A percentile compares a stretch with the other conserved stretches of the same genome.
Evolutionary conservation across 2,888 invertebrate genomes (phyloP).

Genomic region (Apamea monoglypha): DNA sequence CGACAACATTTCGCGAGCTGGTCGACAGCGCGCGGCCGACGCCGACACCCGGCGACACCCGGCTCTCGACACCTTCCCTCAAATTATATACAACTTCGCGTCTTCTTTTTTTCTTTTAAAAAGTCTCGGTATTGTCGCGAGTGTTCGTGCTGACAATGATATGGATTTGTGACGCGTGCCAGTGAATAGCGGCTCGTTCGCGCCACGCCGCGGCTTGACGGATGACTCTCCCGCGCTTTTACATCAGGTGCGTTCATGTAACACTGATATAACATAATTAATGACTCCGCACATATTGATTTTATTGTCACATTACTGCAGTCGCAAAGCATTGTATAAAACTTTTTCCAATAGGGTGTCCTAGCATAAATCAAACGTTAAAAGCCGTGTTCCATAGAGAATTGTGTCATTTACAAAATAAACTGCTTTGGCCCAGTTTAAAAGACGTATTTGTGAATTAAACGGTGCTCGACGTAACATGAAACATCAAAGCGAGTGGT

Average conservation of each 20-base stretch:
- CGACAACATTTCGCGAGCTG: constrained; percentile 85
- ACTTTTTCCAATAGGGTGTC: constrained; percentile 62
- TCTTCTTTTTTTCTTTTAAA: constrained; percentile 47
- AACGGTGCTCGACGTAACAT: constrained; percentile 66
- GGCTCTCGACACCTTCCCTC: constrained; percentile 27
- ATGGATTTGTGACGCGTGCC: constrained; percentile 81
- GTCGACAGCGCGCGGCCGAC: constrained; percentile 81
- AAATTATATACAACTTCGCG: constrained; percentile 39
- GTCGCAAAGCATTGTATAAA: constrained; percentile 35
- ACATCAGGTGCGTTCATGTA: constrained; percentile 88
- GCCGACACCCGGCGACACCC: constrained; percentile 25
- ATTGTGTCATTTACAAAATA: constrained; percentile 82
- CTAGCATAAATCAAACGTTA: constrained; percentile 69
- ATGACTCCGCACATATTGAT: constrained; percentile 69
- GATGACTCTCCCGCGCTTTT: constrained; percentile 86
- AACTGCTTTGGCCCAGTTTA: constrained; percentile 80
- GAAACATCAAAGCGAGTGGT: constrained; percentile 78
- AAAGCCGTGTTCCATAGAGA: constrained; percentile 69
- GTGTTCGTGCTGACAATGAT: constrained; percentile 77
- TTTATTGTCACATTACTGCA: constrained; percentile 62
- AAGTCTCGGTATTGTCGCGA: constrained; percentile 66
- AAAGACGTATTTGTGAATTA: constrained; percentile 78
- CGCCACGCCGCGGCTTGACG: constrained; percentile 81
- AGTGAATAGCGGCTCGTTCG: constrained; percentile 80
- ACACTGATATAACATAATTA: constrained; percentile 78